Evolutionary conservation across 30 jellyfish, hydroid and myxozoan species (phyloP), one percentile per base, ranked within the genome.

Genomic region (Haliclystus octoradiatus): DNA sequence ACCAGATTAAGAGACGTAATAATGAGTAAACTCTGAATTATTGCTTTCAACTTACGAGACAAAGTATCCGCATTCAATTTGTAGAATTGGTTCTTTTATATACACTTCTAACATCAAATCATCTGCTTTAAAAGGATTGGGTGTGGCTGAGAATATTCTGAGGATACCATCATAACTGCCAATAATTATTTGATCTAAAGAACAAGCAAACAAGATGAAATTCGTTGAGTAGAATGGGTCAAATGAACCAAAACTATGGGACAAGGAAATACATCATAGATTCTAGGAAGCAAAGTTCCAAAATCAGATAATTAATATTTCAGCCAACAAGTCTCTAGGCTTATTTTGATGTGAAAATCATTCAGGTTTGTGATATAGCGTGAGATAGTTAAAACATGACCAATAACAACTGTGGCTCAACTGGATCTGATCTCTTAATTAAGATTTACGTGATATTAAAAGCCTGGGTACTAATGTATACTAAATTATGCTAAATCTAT

Each of bases 101-200:
- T 83, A 91, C 71, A 81, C 75, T 50, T 83, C 95, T 33, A 83
- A 73, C 95, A 83, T 83, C 34, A 83, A 76, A 65, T 83, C 85
- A 3, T 66, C 80, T 23, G 95, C 81, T 76, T 83, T 83, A 51
- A 83, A 83, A 28, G 82, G 91, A 51, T 62, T 71, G 69, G 84
- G 60, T 64, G 63, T 78, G 9, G 95, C 91, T 50, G 29, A 26
- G 71, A 52, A 83, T 15, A 83, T 83, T 26, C 95, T 63, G 49
- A 83, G 95, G 19, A 83, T 66, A 7, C 95, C 95, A 83, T 83
- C 80, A 33, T 74, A 75, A 46, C 91, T 72, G 12, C 95, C 92
- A 46, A 75, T 72, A 15, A 83, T 76, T 30, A 83, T 69, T 68
- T 83, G 75, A 65, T 75, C 95, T 83, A 62, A 31, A 62, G 40